Evolutionary conservation across 1,140 invertebrate species (phyloP).

Genomic region (Drosophila pandora): DNA sequence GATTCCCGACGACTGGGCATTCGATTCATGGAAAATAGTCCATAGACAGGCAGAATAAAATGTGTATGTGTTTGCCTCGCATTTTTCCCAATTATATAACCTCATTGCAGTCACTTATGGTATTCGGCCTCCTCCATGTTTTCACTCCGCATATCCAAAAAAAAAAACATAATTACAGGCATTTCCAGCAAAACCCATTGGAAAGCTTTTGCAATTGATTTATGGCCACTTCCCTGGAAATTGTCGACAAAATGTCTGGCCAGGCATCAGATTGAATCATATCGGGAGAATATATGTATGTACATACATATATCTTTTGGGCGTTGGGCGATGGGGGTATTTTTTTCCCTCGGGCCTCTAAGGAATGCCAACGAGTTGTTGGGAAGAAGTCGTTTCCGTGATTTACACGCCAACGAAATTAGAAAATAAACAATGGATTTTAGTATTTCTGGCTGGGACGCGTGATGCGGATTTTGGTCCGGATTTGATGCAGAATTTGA

Average conservation of each 20-base stretch:
- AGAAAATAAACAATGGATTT: slow-evolving; percentile 76
- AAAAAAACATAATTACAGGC: slow-evolving; percentile 55
- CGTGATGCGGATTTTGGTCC: slow-evolving; percentile 38
- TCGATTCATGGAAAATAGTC: slow-evolving; percentile 64
- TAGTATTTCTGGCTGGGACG: slow-evolving; percentile 65
- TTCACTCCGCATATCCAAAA: slow-evolving; percentile 26
- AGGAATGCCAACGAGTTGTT: slow-evolving; percentile 57
- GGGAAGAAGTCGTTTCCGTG: slow-evolving; percentile 72
- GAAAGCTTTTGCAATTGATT: slow-evolving; percentile 71
- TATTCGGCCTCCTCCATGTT: slow-evolving; percentile 10
- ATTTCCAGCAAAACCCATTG: slow-evolving; percentile 65
- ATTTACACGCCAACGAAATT: slow-evolving; percentile 77
- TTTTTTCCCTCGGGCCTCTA: slow-evolving; percentile 3
- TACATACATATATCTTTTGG: not conserved
- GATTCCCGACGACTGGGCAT: slow-evolving; percentile 27
- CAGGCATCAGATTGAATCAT: slow-evolving; percentile 36
- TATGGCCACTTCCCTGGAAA: slow-evolving; percentile 79
- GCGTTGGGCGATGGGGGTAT: slow-evolving; percentile 5
- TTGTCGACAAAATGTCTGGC: slow-evolving; percentile 82
- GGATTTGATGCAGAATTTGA: slow-evolving; percentile 46
- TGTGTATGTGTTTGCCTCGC: not conserved
- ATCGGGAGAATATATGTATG: not conserved
- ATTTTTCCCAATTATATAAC: slow-evolving; percentile 33
- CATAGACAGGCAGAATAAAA: slow-evolving; percentile 28
- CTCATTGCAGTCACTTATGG: slow-evolving; percentile 32